These are phyloP conservation scores for Emmelina monodactyla DNA, from an alignment of 2,888 invertebrate species.

Conservation along the genomic window DNA sequence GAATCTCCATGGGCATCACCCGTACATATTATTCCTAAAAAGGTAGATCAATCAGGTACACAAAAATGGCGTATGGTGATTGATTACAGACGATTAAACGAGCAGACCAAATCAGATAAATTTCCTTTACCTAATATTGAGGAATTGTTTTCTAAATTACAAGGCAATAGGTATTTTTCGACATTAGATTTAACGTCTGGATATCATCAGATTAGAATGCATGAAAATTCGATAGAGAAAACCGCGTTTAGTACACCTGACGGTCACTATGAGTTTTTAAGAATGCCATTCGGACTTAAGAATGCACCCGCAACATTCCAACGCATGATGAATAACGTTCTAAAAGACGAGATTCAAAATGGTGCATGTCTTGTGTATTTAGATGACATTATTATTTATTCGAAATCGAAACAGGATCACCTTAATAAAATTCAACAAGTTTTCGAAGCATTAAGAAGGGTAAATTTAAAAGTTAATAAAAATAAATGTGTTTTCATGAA, in stretches of 20 bases:
- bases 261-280: slow-evolving; percentile 13
- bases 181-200: slow-evolving; percentile 12
- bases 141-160: slow-evolving; percentile 8
- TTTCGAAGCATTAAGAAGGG: no score
- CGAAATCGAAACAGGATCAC: slow-evolving; percentile 14
- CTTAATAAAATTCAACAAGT: slow-evolving; percentile 13
- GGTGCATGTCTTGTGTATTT: slow-evolving; percentile 20
- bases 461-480: no score
- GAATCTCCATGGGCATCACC: background rate
- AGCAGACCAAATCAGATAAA: slow-evolving; percentile 4
- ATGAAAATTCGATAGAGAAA: slow-evolving; percentile 10
- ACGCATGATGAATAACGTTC: slow-evolving; percentile 6
- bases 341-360: background rate
- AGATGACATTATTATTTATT: slow-evolving; percentile 24
- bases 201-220: slow-evolving; percentile 14
- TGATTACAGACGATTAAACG: slow-evolving; percentile 6
- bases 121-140: slow-evolving; percentile 4
- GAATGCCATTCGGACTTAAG: slow-evolving; percentile 15
- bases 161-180: slow-evolving; percentile 5
- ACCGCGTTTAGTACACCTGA: slow-evolving; percentile 12
- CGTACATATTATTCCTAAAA: slow-evolving; percentile 7
- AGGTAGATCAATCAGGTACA: slow-evolving; percentile 6
- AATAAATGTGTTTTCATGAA: slow-evolving; percentile 10
- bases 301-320: slow-evolving; percentile 14
- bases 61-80: slow-evolving; percentile 10